These are phyloP conservation scores for Gonocerus acuteangulatus DNA, from an alignment of 2,888 invertebrate genomes.

Conservation along the genomic window DNA sequence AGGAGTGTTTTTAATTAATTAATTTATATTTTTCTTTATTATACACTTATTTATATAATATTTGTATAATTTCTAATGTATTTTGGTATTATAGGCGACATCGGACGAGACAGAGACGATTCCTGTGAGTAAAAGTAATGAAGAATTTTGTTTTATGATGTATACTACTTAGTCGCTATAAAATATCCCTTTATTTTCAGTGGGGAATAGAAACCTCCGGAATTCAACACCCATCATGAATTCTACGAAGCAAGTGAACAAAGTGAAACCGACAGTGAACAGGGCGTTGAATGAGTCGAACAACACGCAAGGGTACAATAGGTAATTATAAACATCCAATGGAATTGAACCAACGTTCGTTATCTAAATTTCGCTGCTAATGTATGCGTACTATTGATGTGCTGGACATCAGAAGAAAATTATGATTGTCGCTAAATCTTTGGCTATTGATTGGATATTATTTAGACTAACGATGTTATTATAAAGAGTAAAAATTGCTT, in stretches of 20 bases:
- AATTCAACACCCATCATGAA: constrained; percentile 64
- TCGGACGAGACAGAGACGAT: constrained; percentile 47
- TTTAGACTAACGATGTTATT: no score
- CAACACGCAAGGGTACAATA: constrained; percentile 58
- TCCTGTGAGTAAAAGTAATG: constrained; percentile 53
- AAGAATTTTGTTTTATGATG: constrained; percentile 11
- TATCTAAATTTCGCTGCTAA: no score
- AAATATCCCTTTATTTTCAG: constrained; percentile 29
- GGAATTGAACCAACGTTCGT: no score
- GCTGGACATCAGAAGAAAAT: no score
- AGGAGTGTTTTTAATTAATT: no score
- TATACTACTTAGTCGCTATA: neutral
- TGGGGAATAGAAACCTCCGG: constrained; percentile 44
- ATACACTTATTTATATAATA: no score
- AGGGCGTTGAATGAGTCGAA: constrained; percentile 50
- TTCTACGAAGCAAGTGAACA: constrained; percentile 75
- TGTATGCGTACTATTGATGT: no score
- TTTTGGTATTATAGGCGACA: constrained; percentile 46
- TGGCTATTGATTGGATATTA: no score
- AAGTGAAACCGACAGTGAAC: constrained; percentile 80
- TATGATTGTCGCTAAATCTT: no score
- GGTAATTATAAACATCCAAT: constrained; percentile 41
- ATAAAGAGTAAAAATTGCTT: no score
- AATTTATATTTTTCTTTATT: no score
- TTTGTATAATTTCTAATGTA: no score